A percentile compares a stretch with the other conserved stretches of the same genome.
Evolutionary conservation across 2,113 vertebrate genomes (phyloP).

Genomic region (Salminus brasiliensis): DNA sequence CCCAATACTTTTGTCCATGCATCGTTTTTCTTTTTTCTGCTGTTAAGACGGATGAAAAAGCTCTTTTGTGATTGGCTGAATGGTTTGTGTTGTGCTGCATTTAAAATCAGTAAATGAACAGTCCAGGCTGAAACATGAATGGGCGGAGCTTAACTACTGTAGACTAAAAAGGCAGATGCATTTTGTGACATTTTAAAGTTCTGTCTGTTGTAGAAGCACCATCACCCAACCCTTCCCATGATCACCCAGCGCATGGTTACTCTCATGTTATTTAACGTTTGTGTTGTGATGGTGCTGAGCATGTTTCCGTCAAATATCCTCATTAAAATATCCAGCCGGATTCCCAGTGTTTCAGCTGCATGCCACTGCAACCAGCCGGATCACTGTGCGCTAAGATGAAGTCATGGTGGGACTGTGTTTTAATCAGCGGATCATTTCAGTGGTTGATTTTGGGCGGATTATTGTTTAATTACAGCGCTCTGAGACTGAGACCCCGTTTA

Average conservation of each 20-base stretch:
- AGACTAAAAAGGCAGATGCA: too few species aligned
- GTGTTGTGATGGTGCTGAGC: slow-evolving; percentile 41
- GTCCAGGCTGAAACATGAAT: too few species aligned
- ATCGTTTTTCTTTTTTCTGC: too few species aligned
- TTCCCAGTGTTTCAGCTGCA: slow-evolving; percentile 57
- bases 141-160: too few species aligned
- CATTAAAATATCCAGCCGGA: slow-evolving; percentile 74
- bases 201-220: background rate
- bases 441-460: background rate
- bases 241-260: slow-evolving; percentile 60
- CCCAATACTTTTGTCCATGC: too few species aligned
- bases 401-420: background rate
- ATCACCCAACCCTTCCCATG: slow-evolving; percentile 29
- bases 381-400: background rate
- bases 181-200: too few species aligned
- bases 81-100: too few species aligned
- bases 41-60: too few species aligned
- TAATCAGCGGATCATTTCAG: background rate
- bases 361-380: slow-evolving; percentile 46
- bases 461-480: background rate
- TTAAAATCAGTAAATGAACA: too few species aligned
- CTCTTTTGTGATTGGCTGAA: too few species aligned
- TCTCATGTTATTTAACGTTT: slow-evolving; percentile 33
- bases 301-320: slow-evolving; percentile 68
- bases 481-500: too few species aligned